Percentiles rank a stretch among this genome's conserved stretches.
Conservation (phyloP, 1,140 invertebrate genomes). For the Lanistes nyassanus region DNA sequence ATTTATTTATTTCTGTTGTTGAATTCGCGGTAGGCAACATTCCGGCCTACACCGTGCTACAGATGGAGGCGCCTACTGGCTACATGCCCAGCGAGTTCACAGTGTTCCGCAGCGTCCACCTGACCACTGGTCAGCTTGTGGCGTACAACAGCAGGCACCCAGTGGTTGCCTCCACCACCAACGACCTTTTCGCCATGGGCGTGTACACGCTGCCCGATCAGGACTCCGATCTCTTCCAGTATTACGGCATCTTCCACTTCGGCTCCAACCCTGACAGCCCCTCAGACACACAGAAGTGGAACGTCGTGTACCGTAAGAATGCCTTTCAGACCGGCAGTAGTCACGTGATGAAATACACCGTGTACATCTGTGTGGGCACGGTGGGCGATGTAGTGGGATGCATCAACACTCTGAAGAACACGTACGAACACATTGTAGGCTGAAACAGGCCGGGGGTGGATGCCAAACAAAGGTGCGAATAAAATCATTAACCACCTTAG, state of each 20-base stretch:
- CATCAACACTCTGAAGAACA: not conserved
- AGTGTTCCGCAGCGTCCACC: conserved; percentile 24
- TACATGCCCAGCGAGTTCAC: conserved; percentile 41
- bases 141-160: conserved; percentile 4
- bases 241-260: conserved; percentile 25
- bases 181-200: conserved; percentile 36
- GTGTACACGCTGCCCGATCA: conserved; percentile 34
- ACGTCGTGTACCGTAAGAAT: conserved; percentile 35
- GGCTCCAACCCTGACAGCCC: not conserved
- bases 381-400: conserved; percentile 27
- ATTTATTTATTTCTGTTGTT: no score
- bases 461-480: not conserved
- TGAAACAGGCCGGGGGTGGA: not conserved
- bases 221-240: conserved; percentile 23
- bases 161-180: conserved; percentile 30
- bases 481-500: not conserved
- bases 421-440: no score
- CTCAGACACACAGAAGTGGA: conserved; percentile 30
- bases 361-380: conserved; percentile 34
- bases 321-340: conserved; percentile 18
- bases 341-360: conserved; percentile 26
- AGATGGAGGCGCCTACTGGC: conserved; percentile 38
- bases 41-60: conserved; percentile 6
- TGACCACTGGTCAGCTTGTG: conserved; percentile 11
- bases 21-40: no score